Evolutionary conservation across 1,140 invertebrate genomes (phyloP), one percentile per base, ranked within the genome.

Genomic region (Parasteatoda tepidariorum): DNA sequence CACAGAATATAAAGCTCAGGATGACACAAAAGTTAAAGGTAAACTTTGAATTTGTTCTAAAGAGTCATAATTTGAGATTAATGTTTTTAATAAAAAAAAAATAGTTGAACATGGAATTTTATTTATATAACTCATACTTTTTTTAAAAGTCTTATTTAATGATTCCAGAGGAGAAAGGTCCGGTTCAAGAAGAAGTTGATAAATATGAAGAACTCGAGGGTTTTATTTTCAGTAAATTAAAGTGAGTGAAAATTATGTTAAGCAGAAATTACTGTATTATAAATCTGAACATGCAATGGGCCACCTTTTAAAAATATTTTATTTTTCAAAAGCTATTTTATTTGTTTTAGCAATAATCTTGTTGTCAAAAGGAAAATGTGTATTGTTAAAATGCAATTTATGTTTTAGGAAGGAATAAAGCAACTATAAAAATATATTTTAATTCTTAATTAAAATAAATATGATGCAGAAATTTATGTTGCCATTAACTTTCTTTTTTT

Each of bases 1-100:
- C 71, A 99, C 98, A 0, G 98, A 99, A 90, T 99, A 99, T 87
- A 99, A 99, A 91, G 97, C 97, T 57, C 96, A 98, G 88, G 98
- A 99, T 91, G 98, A 99, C 90, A 92, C 93, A 48, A 92, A 93
- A 87, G 92, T 94, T 11, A 91, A 94, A 90, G 90, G 86, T 83
- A 87, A 33, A 13, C 41, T 66, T 66, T 66, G 11, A 26, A 66
- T n/a, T 33, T 66, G 28, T 15, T 31, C 26, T 66, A 4, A 33
- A 9, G 9, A 33, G 28, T 66, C 2, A 22, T 26, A n/a, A 18
- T 48, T 0, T 62, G 11, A 2, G 1, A 62, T 62, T 1, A 62
- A n/a, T 22, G 26, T 62, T 18, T 22, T 18, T 62, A 22, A 22
- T n/a, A 62, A 62, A 62, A 3, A 22, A 0, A n/a, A n/a, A n/a